phyloP scores from a whole-genome alignment of 2,888 invertebrate species.

The Tridacna crocea region DNA sequence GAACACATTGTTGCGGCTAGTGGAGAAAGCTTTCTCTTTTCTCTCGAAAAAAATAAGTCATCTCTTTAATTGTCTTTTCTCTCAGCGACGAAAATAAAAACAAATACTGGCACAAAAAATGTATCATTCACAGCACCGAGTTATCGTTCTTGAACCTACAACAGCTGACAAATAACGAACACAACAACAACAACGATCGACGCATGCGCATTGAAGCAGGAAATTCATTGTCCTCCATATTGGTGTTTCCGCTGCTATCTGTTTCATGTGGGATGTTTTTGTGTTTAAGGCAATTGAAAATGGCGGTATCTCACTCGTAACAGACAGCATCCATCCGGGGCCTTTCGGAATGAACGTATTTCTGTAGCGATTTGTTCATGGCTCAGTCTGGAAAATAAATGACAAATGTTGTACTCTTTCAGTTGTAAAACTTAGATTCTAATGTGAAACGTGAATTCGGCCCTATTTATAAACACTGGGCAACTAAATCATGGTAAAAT shows the following conservation, averaged over 20 bases:
- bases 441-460: too few relatives aligned
- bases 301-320: neutral
- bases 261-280: neutral
- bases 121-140: neutral
- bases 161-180: constrained; percentile 8
- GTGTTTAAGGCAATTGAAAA: constrained; percentile 21
- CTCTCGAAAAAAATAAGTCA: neutral
- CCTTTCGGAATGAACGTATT: neutral
- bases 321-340: constrained; percentile 20
- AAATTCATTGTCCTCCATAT: constrained; percentile 13
- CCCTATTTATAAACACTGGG: too few relatives aligned
- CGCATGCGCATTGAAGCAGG: constrained; percentile 19
- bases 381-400: constrained; percentile 20
- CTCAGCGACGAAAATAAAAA: neutral
- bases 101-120: constrained; percentile 19
- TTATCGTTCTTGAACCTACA: constrained; percentile 2
- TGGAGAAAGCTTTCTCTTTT: neutral
- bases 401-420: neutral
- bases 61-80: neutral
- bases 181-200: constrained; percentile 19
- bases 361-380: neutral
- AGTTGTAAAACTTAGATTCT: too few relatives aligned
- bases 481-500: too few relatives aligned
- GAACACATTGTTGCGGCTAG: neutral
- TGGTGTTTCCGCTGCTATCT: neutral